phyloP scores from a whole-genome alignment of 2,797 vertebrate genomes.

The Hemibagrus guttatus region DNA sequence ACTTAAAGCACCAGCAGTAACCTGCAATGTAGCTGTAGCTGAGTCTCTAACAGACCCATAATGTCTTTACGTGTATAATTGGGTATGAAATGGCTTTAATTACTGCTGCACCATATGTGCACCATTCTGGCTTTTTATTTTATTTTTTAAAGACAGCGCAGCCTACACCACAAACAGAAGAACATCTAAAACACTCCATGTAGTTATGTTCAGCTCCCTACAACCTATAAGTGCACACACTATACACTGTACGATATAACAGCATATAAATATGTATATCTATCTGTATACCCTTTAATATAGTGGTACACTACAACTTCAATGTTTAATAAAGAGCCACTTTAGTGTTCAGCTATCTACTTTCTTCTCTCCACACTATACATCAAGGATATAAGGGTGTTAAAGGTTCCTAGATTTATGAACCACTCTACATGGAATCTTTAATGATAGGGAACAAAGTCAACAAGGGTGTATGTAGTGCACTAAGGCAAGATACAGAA shows the following conservation, averaged over 20 bases:
- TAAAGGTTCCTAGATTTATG: not conserved
- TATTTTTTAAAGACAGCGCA: not conserved
- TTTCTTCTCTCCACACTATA: not conserved
- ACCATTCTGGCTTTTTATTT: not conserved
- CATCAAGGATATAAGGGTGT: not conserved
- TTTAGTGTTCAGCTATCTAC: not conserved
- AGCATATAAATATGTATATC: not conserved
- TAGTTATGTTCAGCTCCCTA: not conserved
- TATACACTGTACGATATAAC: not conserved
- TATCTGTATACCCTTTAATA: not conserved
- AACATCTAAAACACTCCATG: not conserved
- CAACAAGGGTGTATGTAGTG: not conserved
- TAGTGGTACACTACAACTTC: not conserved
- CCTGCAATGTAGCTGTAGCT: not conserved
- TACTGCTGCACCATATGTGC: not conserved
- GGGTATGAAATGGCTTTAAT: not conserved
- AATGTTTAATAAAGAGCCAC: not conserved
- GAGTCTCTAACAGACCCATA: not conserved
- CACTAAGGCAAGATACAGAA: not conserved
- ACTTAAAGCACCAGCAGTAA: not conserved
- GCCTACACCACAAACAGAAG: not conserved
- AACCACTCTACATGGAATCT: not conserved
- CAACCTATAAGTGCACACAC: not conserved
- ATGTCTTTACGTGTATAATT: not conserved
- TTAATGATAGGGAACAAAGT: not conserved